Percentiles rank a stretch among this genome's conserved stretches.
These are phyloP conservation scores for Himalopsyche kuldschensis DNA, from an alignment of 2,888 invertebrate species.

Conservation along the genomic window DNA sequence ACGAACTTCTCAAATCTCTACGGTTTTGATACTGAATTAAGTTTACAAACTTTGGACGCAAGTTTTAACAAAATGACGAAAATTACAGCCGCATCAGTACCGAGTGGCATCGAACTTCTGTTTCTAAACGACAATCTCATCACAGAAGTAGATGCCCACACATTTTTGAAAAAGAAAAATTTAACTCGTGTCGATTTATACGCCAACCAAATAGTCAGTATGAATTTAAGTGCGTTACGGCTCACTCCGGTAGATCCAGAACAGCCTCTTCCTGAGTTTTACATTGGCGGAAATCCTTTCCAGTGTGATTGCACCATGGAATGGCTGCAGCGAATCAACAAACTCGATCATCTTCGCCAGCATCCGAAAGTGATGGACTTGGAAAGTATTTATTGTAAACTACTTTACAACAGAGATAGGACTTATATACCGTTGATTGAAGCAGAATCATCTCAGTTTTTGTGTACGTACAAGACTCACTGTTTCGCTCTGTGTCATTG, in stretches of 20 bases:
- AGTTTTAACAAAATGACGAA: conserved; percentile 72
- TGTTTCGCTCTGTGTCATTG: conserved; percentile 87
- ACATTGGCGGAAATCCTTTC: conserved; percentile 80
- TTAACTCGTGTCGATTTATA: conserved; percentile 76
- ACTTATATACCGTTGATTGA: conserved; percentile 66
- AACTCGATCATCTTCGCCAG: conserved; percentile 70
- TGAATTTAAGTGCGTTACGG: conserved; percentile 73
- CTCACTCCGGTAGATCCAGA: conserved; percentile 67
- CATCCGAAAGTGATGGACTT: conserved; percentile 80
- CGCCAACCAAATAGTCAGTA: conserved; percentile 70
- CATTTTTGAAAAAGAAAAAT: conserved; percentile 70
- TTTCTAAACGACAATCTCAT: conserved; percentile 77
- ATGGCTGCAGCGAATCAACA: conserved; percentile 80
- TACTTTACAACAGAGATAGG: conserved; percentile 68
- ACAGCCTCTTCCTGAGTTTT: conserved; percentile 75
- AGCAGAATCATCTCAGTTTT: conserved; percentile 73
- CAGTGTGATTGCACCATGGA: conserved; percentile 87
- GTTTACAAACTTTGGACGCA: conserved; percentile 75
- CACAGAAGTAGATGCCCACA: conserved; percentile 68
- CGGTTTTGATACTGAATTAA: conserved; percentile 64
- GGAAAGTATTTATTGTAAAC: conserved; percentile 74
- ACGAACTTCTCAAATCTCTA: conserved; percentile 74
- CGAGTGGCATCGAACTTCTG: conserved; percentile 72
- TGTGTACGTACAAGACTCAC: conserved; percentile 79
- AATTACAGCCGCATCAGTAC: conserved; percentile 69